These are phyloP conservation scores for Sylvia atricapilla DNA, from an alignment of 2,113 vertebrate species.

Conservation along the genomic window DNA sequence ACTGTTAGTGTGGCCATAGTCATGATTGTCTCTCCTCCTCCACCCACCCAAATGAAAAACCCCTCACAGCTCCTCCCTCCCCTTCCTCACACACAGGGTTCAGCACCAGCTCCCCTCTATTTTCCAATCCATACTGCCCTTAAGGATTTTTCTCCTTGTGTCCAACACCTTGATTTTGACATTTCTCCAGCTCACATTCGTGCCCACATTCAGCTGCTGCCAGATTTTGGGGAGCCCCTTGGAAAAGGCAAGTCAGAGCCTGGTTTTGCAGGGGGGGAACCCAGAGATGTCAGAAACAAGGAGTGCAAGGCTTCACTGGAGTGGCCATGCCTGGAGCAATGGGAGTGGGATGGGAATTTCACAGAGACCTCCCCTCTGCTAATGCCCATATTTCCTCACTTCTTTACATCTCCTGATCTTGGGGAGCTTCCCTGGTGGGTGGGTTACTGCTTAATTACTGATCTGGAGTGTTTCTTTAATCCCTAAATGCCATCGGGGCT, in stretches of 20 bases:
- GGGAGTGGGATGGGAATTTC: background rate
- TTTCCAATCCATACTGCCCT: background rate
- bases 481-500: background rate
- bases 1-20: background rate
- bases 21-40: background rate
- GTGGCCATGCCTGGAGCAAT: accelerated
- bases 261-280: background rate
- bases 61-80: background rate
- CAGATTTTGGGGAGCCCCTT: background rate
- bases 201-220: background rate
- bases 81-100: background rate
- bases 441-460: background rate
- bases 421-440: background rate
- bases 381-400: background rate
- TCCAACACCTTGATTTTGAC: background rate
- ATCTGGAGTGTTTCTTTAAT: background rate
- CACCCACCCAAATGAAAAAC: background rate
- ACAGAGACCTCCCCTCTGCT: background rate
- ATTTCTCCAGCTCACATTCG: background rate
- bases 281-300: background rate
- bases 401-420: background rate
- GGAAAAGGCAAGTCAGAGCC: background rate
- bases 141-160: background rate
- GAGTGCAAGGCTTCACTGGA: background rate
- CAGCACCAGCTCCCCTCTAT: background rate